Evolutionary conservation across 2,888 invertebrate genomes (phyloP).

Genomic region (Philopedon plagiatum): DNA sequence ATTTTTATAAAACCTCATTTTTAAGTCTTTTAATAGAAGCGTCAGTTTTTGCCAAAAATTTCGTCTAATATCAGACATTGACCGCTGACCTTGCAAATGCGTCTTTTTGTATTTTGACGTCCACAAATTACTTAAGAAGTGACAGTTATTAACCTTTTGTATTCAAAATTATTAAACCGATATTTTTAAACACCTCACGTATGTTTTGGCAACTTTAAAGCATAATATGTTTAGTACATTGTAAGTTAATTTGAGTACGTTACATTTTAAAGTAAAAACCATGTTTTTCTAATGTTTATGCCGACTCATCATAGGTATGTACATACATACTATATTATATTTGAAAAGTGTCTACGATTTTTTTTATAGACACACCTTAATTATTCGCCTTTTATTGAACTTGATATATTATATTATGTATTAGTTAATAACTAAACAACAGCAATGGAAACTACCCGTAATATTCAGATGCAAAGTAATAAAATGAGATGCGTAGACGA

Average conservation of each 20-base stretch:
- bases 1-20: background rate
- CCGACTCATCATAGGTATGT: too few species aligned
- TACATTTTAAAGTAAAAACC: background rate
- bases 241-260: background rate
- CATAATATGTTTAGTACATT: background rate
- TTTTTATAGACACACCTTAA: too few species aligned
- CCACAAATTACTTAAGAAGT: constrained; percentile 46
- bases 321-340: too few species aligned
- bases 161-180: constrained; percentile 42
- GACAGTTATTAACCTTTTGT: constrained; percentile 48
- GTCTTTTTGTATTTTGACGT: constrained; percentile 33
- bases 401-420: too few species aligned
- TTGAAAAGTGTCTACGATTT: too few species aligned
- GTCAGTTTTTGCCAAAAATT: constrained; percentile 25
- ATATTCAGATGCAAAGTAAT: constrained; percentile 13
- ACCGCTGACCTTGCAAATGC: constrained; percentile 38
- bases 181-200: constrained; percentile 49
- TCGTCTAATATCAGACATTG: constrained; percentile 34
- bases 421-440: constrained; percentile 12
- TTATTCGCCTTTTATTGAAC: too few species aligned
- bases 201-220: constrained; percentile 47
- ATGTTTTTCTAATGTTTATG: background rate
- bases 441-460: background rate
- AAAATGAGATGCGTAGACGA: constrained; percentile 36
- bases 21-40: constrained; percentile 10